These are phyloP conservation scores for Opisthocomus hoazin DNA, from an alignment of 2,113 vertebrate genomes.

Conservation along the genomic window DNA sequence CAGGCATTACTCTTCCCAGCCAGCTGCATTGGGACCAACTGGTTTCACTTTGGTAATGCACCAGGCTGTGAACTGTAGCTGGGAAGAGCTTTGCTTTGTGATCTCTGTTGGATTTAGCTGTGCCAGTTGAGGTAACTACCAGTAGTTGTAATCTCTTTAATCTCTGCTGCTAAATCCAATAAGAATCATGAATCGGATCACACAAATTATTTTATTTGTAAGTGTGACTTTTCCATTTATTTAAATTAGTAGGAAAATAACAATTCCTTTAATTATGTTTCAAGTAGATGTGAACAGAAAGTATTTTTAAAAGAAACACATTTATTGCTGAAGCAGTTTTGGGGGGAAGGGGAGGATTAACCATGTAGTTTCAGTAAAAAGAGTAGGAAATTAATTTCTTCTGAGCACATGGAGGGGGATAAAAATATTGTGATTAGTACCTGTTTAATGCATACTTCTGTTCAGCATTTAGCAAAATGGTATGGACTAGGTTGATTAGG, in stretches of 20 bases:
- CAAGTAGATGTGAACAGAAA: not conserved
- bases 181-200: not conserved
- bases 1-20: not conserved
- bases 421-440: not conserved
- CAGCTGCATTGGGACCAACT: not conserved
- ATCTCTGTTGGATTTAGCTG: constrained; percentile 3
- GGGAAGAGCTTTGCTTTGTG: not conserved
- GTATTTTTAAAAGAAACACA: not conserved
- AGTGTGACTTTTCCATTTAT: not conserved
- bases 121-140: not conserved
- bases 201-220: not conserved
- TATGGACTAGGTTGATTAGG: not conserved
- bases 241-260: not conserved
- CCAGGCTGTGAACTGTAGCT: not conserved
- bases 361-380: not conserved
- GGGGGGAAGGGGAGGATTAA: not conserved
- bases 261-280: not conserved
- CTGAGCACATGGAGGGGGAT: not conserved
- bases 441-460: not conserved
- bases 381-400: not conserved
- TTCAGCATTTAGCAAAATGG: not conserved
- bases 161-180: not conserved
- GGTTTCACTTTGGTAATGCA: not conserved
- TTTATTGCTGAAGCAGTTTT: not conserved
- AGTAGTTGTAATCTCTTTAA: not conserved